Conservation (phyloP, 1,140 invertebrate genomes). For the Rhyacophila brunnea region DNA sequence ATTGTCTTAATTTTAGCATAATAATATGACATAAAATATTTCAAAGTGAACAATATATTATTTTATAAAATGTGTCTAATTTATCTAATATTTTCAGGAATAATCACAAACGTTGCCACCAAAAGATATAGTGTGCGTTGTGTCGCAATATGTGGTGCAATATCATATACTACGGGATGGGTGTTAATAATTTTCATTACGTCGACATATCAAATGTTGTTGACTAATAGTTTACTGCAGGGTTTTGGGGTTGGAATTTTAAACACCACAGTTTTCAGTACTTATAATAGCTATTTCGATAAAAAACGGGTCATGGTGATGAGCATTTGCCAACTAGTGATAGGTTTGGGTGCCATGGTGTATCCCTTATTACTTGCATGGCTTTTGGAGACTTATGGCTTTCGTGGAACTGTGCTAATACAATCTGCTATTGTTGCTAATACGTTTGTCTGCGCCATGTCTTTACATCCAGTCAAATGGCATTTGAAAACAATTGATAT, state of each 20-base stretch:
- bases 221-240: conserved; percentile 51
- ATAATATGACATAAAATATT: too few species aligned
- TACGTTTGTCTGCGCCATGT: conserved; percentile 58
- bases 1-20: too few species aligned
- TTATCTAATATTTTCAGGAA: conserved; percentile 52
- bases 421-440: conserved; percentile 59
- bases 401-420: conserved; percentile 60
- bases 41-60: too few species aligned
- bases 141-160: conserved; percentile 55
- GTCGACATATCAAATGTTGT: conserved; percentile 51
- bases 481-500: conserved; percentile 23
- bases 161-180: conserved; percentile 51
- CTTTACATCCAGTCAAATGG: conserved; percentile 65
- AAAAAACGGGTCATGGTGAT: conserved; percentile 59
- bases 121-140: conserved; percentile 50
- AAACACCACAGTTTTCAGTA: conserved; percentile 45
- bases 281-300: conserved; percentile 60
- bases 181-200: conserved; percentile 53
- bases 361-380: conserved; percentile 56
- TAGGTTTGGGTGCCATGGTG: conserved; percentile 57
- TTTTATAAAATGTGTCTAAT: too few species aligned
- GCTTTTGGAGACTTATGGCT: conserved; percentile 58
- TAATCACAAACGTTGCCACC: conserved; percentile 56
- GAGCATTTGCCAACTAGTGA: conserved; percentile 58
- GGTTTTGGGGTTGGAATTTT: background rate